Percentiles rank a stretch among this genome's conserved stretches.
Conservation (phyloP, 2,113 vertebrate genomes). For the Pipra filicauda region DNA sequence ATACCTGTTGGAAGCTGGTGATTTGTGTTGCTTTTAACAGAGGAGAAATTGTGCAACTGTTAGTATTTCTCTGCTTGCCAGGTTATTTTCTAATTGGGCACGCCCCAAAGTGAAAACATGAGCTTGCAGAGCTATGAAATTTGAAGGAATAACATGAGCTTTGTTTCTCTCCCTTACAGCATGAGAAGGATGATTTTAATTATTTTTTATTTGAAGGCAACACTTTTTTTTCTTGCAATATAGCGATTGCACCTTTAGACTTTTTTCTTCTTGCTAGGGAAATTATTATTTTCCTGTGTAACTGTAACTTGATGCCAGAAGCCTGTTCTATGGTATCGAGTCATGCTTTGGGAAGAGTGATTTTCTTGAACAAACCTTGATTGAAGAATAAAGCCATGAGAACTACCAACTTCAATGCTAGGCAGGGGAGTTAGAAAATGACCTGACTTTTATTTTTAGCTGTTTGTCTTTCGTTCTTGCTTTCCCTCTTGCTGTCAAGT, state of each 20-base stretch:
- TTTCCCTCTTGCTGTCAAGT: neutral
- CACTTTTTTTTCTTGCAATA: neutral
- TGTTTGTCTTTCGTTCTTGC: neutral
- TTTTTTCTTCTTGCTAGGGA: neutral
- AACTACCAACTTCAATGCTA: neutral
- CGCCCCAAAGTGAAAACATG: slow-evolving; percentile 7
- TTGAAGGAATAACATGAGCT: neutral
- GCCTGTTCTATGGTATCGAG: neutral
- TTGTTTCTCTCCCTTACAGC: neutral
- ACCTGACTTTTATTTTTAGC: neutral
- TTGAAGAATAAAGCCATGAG: neutral
- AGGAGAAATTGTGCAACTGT: neutral
- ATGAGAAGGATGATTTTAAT: neutral
- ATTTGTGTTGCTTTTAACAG: neutral
- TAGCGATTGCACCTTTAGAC: neutral
- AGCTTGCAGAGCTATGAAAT: neutral
- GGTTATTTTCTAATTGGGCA: slow-evolving; percentile 18
- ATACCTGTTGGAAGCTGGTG: neutral
- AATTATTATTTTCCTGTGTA: neutral
- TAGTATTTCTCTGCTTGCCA: slow-evolving; percentile 45
- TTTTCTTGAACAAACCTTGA: neutral
- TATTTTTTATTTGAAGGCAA: neutral
- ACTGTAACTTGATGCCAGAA: neutral
- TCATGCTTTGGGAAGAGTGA: neutral
- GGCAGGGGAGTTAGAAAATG: neutral